Evolutionary conservation across 2,888 invertebrate genomes (phyloP).

Genomic region (Ectobius pallidus): DNA sequence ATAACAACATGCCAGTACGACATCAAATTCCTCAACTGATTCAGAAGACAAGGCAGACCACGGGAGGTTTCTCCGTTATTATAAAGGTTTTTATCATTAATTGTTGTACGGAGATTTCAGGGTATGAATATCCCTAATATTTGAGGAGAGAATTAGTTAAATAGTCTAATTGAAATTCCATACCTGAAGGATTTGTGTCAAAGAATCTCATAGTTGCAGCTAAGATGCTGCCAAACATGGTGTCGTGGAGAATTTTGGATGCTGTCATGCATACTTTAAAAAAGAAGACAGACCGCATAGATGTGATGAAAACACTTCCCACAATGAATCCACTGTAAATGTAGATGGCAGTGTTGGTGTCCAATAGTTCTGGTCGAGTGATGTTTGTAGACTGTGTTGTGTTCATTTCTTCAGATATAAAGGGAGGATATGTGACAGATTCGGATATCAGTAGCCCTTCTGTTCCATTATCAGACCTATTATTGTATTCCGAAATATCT

Average conservation of each 20-base stretch:
- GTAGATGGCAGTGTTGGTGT: slow-evolving; percentile 45
- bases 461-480: too few species aligned
- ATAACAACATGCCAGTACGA: too few species aligned
- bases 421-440: not conserved
- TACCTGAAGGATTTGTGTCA: slow-evolving; percentile 82
- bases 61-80: too few species aligned
- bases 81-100: too few species aligned
- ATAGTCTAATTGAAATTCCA: too few species aligned
- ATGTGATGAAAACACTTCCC: slow-evolving; percentile 65
- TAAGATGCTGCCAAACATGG: slow-evolving; percentile 77
- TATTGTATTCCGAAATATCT: not conserved
- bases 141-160: too few species aligned
- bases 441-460: too few species aligned
- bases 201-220: slow-evolving; percentile 82
- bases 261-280: slow-evolving; percentile 77
- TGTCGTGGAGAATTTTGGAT: slow-evolving; percentile 75
- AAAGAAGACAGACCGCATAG: slow-evolving; percentile 71
- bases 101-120: too few species aligned
- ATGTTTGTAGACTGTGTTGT: not conserved
- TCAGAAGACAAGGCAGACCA: too few species aligned
- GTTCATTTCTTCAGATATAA: not conserved
- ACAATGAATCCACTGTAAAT: slow-evolving; percentile 66
- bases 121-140: too few species aligned
- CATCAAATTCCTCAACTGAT: too few species aligned
- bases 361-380: not conserved